Evolutionary conservation across 2,797 vertebrate genomes (phyloP).

Genomic region (Hydrophis major): DNA sequence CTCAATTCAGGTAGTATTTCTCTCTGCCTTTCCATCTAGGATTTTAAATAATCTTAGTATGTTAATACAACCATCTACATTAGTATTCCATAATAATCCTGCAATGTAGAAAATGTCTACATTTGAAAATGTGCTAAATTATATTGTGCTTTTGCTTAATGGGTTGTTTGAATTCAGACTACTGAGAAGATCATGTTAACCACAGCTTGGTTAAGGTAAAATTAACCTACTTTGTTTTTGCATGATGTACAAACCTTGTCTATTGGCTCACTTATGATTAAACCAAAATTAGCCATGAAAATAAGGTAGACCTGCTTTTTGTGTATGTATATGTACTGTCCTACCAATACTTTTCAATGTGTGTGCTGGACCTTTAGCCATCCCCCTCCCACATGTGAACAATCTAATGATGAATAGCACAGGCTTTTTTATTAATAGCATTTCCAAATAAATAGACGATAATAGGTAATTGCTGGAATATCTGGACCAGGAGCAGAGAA

Average conservation of each 20-base stretch:
- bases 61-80: not conserved
- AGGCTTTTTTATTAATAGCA: not conserved
- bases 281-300: not conserved
- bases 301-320: not conserved
- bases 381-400: not conserved
- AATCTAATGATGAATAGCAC: not conserved
- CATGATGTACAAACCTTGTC: not conserved
- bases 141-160: not conserved
- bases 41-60: not conserved
- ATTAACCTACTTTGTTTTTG: not conserved
- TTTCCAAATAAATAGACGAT: not conserved
- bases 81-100: not conserved
- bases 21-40: not conserved
- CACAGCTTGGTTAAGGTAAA: not conserved
- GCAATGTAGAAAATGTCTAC: not conserved
- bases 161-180: not conserved
- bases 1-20: not conserved
- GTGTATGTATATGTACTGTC: not conserved
- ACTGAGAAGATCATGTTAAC: not conserved
- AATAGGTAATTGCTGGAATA: not conserved
- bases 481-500: not conserved
- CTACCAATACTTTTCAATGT: not conserved
- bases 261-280: not conserved
- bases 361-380: not conserved
- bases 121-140: not conserved